Percentiles rank a stretch among this genome's conserved stretches.
Conservation (phyloP, 2,113 vertebrate species). For the Gila orcuttii region DNA sequence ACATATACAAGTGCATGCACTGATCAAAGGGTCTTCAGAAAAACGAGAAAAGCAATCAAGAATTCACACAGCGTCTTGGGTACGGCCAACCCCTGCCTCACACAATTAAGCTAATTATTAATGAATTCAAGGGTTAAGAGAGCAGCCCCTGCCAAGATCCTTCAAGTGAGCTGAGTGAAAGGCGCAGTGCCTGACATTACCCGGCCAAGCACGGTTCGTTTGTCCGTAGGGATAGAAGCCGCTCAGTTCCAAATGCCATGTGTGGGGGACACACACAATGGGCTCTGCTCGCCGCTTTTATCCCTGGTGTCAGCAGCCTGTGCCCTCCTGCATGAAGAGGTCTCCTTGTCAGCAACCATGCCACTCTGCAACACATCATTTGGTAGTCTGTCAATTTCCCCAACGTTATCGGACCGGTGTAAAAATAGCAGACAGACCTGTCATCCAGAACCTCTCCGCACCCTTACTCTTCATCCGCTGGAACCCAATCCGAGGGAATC, state of each 20-base stretch:
- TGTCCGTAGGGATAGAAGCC: constrained; percentile 68
- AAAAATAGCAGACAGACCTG: constrained; percentile 70
- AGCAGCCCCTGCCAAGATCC: constrained; percentile 64
- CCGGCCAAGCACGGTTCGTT: constrained; percentile 74
- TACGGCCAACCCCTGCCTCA: constrained; percentile 42
- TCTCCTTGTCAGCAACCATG: constrained; percentile 73
- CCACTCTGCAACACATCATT: constrained; percentile 78
- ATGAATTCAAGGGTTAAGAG: constrained; percentile 68
- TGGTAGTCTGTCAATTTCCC: constrained; percentile 77
- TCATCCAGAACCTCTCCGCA: constrained; percentile 44
- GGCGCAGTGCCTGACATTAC: constrained; percentile 70
- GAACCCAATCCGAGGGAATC: constrained; percentile 21
- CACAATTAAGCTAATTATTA: constrained; percentile 70
- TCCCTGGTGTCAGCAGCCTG: constrained; percentile 76
- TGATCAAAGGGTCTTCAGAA: constrained; percentile 2
- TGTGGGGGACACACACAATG: constrained; percentile 75
- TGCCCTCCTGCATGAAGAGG: constrained; percentile 76
- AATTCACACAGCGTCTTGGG: constrained; percentile 41
- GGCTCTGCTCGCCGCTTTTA: constrained; percentile 73
- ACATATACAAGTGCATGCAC: not conserved
- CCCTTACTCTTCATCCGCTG: constrained; percentile 16
- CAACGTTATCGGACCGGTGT: constrained; percentile 71
- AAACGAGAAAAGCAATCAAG: constrained; percentile 28
- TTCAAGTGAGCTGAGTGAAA: constrained; percentile 67
- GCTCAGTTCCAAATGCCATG: constrained; percentile 74